Percentiles rank a stretch among this genome's conserved stretches.
phyloP scores from a whole-genome alignment of 2,888 invertebrate species.

The Pachymerium ferrugineum region DNA sequence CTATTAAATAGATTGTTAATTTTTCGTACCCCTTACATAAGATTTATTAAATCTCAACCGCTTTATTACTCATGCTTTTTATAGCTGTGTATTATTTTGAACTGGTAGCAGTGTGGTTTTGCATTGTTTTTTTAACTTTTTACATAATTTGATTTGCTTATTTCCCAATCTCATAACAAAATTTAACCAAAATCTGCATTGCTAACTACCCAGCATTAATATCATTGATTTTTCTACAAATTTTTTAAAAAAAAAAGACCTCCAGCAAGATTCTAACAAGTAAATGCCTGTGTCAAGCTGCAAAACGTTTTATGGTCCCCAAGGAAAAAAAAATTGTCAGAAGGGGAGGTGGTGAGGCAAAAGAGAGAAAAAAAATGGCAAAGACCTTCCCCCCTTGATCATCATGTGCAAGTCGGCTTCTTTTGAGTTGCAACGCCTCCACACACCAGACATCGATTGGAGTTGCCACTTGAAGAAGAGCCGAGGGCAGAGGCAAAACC shows the following conservation, averaged over 20 bases:
- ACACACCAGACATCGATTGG: background rate
- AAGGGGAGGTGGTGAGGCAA: background rate
- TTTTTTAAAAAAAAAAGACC: background rate
- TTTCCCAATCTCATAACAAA: no score
- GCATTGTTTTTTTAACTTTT: background rate
- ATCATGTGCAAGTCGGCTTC: slow-evolving; percentile 2
- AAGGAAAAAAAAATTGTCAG: background rate
- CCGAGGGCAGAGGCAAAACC: background rate
- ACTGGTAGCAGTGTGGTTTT: no score
- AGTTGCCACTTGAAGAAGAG: slow-evolving; percentile 2
- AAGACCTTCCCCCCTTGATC: background rate
- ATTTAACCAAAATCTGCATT: no score
- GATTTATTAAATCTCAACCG: no score
- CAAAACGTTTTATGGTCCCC: background rate
- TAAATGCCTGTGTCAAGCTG: background rate
- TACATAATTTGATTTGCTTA: no score
- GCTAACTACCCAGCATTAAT: no score
- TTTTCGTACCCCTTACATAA: no score
- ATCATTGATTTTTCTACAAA: no score
- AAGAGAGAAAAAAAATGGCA: no score
- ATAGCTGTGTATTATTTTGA: no score
- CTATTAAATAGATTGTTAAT: no score
- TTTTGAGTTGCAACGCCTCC: background rate
- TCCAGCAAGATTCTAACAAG: background rate
- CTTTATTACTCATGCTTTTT: no score